Base-by-base conservation (phyloP, 2,797 vertebrate species). In the Sebastes variabilis region DNA sequence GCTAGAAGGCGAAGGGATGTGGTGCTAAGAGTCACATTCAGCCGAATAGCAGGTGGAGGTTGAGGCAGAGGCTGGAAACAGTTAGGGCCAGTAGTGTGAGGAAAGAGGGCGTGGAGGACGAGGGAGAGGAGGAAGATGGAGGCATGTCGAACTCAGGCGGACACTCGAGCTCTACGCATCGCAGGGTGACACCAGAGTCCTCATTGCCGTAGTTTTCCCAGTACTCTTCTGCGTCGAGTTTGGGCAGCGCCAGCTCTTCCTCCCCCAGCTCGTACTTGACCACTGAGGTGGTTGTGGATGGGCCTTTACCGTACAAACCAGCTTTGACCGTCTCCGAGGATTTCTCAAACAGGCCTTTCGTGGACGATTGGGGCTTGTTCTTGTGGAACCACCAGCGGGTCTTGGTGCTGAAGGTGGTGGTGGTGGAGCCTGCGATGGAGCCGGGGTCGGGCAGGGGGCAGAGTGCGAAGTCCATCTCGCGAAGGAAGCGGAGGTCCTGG, bases 401-500 rank as follows among this genome's bases (percentile, higher is more conserved):
- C 90, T 86, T 97, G 92, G 88, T 96, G 92, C 88, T 96, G 93
- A 93, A 97, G 90, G 96, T 96, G 54, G 97, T 96, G 78, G 96
- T 96, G 82, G 97, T 97, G 86, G 94, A 94, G 58, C 96, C 96
- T 2, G 77, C 94, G 10, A 96, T 94, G 75, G 97, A 96, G 87
- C 96, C 94, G 0, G 96, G 96, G 65, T 95, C 96, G 1, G 96
- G 93, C 7, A 97, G 91, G 4, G 97, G 97, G 93, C 98, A 99
- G 77, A 95, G 91, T 36, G 96, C 96, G 54, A 99, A 98, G 90
- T 98, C 97, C 85, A 96, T 96, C 67, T 97, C 97, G 11, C 96
- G 96, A n/a, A 99, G 96, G 74, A 96, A 95, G 75, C 98, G 97
- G 86, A 99, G 96, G 91, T 99, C 97, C 64, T 95, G 93, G 85